These are phyloP conservation scores for Carassius auratus DNA, from an alignment of 2,113 vertebrate genomes.

Conservation along the genomic window DNA sequence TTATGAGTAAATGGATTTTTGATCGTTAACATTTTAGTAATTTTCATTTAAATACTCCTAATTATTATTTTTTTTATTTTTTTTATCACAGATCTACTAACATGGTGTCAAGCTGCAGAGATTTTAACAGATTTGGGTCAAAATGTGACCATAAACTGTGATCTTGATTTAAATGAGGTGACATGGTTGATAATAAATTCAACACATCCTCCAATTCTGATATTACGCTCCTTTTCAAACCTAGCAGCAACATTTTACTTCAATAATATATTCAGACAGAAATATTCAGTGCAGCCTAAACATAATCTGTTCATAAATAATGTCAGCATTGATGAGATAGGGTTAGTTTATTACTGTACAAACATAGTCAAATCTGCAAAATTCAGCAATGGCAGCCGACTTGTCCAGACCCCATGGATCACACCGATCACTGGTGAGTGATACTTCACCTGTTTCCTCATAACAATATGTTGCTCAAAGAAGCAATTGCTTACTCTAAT, in stretches of 20 bases:
- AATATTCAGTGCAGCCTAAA: slow-evolving; percentile 1
- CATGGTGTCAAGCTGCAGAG: neutral
- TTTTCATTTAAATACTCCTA: neutral
- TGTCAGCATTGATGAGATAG: neutral
- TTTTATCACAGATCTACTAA: neutral
- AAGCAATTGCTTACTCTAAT: too few relatives aligned
- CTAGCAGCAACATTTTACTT: neutral
- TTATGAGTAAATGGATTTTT: neutral
- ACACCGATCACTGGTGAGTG: neutral
- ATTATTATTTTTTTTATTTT: neutral
- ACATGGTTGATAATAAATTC: neutral
- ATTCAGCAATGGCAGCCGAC: neutral
- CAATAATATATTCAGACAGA: neutral
- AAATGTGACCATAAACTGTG: neutral
- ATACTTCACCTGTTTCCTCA: too few relatives aligned
- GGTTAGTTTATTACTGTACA: slow-evolving; percentile 6
- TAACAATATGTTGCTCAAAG: too few relatives aligned
- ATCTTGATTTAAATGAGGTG: neutral
- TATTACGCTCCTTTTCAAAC: neutral
- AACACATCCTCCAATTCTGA: neutral
- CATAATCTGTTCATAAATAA: neutral
- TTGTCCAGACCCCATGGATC: neutral
- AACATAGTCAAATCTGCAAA: neutral
- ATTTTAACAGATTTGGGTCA: neutral
- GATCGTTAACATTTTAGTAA: too few relatives aligned